A percentile compares a stretch with the other conserved stretches of the same genome.
Evolutionary conservation across 1,140 invertebrate genomes (phyloP).

Genomic region (Apis dorsata): DNA sequence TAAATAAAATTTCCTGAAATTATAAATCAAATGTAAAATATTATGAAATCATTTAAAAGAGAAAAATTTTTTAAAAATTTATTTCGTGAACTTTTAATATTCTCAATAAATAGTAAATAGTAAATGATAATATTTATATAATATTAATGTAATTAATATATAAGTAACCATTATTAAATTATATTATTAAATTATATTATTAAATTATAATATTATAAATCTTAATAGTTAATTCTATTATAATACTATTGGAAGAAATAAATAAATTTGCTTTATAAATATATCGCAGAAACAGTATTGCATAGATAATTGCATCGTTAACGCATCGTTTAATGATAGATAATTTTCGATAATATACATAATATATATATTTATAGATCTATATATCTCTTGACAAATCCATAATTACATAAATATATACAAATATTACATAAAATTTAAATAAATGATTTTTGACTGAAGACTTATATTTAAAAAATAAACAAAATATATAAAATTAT

Average conservation of each 20-base stretch:
- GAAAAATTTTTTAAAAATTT: neutral
- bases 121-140: slow-evolving; percentile 4
- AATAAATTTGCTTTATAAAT: slow-evolving; percentile 31
- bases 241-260: slow-evolving; percentile 21
- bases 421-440: neutral
- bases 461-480: neutral
- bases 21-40: neutral
- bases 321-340: slow-evolving; percentile 32
- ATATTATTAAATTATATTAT: neutral
- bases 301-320: slow-evolving; percentile 45
- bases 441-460: neutral
- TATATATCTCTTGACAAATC: neutral
- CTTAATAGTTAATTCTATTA: neutral
- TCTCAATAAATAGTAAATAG: too few relatives aligned
- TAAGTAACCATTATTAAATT: neutral
- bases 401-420: too few relatives aligned
- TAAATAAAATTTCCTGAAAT: neutral
- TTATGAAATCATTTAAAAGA: neutral
- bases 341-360: slow-evolving; percentile 4
- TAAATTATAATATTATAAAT: neutral
- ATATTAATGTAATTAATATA: neutral
- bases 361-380: neutral
- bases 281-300: slow-evolving; percentile 36
- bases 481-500: too few relatives aligned
- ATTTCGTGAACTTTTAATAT: neutral